Evolutionary conservation across 2,113 vertebrate species (phyloP).

Genomic region (Gorilla gorilla): DNA sequence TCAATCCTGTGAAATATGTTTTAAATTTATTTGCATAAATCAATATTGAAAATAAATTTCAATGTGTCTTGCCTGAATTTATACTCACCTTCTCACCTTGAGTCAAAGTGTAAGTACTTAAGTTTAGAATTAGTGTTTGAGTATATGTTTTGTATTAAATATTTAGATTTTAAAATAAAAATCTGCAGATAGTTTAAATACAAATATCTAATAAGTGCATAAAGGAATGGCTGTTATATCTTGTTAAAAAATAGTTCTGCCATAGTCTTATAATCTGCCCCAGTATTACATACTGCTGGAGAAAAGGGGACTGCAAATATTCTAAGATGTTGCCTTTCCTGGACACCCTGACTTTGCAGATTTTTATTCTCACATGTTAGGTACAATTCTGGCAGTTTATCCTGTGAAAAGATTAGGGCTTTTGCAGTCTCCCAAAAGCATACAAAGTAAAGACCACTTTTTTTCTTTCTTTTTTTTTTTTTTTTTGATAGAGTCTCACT

Average conservation of each 20-base stretch:
- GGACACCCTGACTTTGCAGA: constrained; percentile 57
- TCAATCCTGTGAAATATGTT: not conserved
- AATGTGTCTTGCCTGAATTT: not conserved
- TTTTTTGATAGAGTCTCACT: no score
- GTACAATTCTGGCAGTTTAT: constrained; percentile 52
- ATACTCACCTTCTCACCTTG: not conserved
- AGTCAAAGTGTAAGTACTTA: not conserved
- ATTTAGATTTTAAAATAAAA: constrained; percentile 23
- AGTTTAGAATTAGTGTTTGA: not conserved
- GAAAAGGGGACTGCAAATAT: constrained; percentile 57
- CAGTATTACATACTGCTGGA: not conserved
- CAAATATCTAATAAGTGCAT: not conserved
- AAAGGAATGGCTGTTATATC: not conserved
- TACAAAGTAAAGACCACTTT: constrained; percentile 17
- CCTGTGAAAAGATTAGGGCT: constrained; percentile 57
- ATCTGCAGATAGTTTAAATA: not conserved
- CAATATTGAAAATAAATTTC: not conserved
- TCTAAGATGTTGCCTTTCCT: constrained; percentile 34
- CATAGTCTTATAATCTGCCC: not conserved
- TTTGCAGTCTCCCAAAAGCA: constrained; percentile 62
- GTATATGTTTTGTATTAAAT: not conserved
- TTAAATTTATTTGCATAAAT: not conserved
- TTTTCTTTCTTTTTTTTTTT: no score
- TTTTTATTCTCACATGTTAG: constrained; percentile 63
- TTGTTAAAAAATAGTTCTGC: not conserved